Evolutionary conservation across 37 sponge, comb jelly and placozoan species (phyloP), one percentile per base, ranked within the genome.

Genomic region (Spongilla lacustris): DNA sequence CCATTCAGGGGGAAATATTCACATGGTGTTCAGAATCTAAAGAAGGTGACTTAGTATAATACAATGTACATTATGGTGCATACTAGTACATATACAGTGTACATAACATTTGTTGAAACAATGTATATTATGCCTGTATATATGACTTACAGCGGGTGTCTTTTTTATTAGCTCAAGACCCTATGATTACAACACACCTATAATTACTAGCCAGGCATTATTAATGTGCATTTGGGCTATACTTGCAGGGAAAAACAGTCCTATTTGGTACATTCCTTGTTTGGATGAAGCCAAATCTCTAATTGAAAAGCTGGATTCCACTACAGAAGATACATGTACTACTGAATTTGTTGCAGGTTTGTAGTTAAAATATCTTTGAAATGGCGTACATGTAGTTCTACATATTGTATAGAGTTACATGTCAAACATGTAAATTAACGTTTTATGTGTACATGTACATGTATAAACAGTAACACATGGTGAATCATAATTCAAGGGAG

Each of bases 211-310:
- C n/a, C n/a, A n/a, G n/a, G n/a, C n/a, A n/a, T n/a, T n/a, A n/a
- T n/a, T n/a, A n/a, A n/a, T n/a, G n/a, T n/a, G n/a, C n/a, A n/a
- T n/a, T n/a, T n/a, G n/a, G n/a, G n/a, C n/a, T n/a, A n/a, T n/a
- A n/a, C n/a, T 46, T 17, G n/a, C 23, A 76, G 72, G 82, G 0
- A 75, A 38, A 67, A 46, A 78, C 9, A 77, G 68, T 27, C 23
- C 75, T 0, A 29, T 89, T 67, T 93, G 91, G 91, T 27, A 68
- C 38, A 76, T 93, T 23, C 94, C 94, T 13, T 50, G 74, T 72
- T 26, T 83, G 24, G 66, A 90, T 24, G 87, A 85, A 28, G 94
- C 82, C 2, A 48, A 68, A 50, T 50, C 80, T 14, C 75, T 93
- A 19, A 79, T 93, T 24, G 32, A 75, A 29, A 27, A 67, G 32